These are phyloP conservation scores for Venusia cambrica DNA, from an alignment of 2,888 invertebrate genomes.

Conservation along the genomic window DNA sequence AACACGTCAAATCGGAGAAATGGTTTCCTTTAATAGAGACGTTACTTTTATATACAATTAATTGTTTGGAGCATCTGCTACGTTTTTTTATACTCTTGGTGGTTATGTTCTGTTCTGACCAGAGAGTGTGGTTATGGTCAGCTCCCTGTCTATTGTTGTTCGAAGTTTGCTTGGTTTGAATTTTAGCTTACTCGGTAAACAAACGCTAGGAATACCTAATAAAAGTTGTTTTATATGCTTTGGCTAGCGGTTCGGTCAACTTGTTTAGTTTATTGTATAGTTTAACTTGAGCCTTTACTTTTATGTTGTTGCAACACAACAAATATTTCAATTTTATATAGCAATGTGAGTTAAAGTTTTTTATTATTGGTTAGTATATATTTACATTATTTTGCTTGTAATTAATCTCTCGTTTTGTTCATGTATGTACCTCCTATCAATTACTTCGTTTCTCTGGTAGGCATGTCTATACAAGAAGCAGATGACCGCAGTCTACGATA, in stretches of 20 bases:
- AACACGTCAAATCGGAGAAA: slow-evolving; percentile 76
- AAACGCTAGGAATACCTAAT: slow-evolving; percentile 6
- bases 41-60: slow-evolving; percentile 73
- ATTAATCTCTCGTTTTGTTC: no score
- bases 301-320: not conserved
- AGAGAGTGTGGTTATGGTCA: slow-evolving; percentile 29
- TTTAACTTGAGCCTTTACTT: not conserved
- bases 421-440: no score
- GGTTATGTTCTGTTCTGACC: slow-evolving; percentile 31
- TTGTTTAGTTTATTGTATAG: slow-evolving; percentile 7
- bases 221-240: slow-evolving; percentile 2
- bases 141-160: slow-evolving; percentile 18
- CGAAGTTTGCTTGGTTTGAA: slow-evolving; percentile 12
- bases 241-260: slow-evolving; percentile 5
- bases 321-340: no score
- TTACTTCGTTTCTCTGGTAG: no score
- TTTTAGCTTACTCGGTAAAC: slow-evolving; percentile 10
- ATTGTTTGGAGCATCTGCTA: slow-evolving; percentile 75
- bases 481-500: no score
- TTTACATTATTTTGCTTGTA: no score
- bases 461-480: no score
- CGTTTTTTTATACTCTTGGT: slow-evolving; percentile 40
- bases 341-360: no score
- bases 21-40: slow-evolving; percentile 77
- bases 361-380: no score